A percentile compares a stretch with the other conserved stretches of the same genome.
Conservation (phyloP, 1,140 invertebrate species). For the Panagrolaimus sp. region DNA sequence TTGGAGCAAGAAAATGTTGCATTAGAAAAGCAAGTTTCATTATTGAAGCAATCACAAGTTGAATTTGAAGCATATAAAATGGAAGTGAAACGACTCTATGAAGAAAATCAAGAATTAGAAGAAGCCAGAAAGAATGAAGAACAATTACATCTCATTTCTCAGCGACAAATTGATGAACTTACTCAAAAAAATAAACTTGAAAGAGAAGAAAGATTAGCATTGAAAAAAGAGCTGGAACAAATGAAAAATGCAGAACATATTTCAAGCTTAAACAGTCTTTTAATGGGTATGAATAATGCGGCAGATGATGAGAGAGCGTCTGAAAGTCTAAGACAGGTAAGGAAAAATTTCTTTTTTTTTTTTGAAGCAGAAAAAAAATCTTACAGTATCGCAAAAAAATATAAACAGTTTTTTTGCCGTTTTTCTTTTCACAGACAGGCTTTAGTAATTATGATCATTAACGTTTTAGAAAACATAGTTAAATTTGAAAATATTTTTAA, state of each 20-base stretch:
- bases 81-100: constrained; percentile 72
- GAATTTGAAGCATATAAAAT: constrained; percentile 97
- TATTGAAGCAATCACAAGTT: constrained; percentile 66
- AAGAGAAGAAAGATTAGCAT: constrained; percentile 87
- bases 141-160: constrained; percentile 63
- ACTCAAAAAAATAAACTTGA: constrained; percentile 86
- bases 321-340: constrained; percentile 1
- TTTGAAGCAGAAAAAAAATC: too few species aligned
- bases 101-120: constrained; percentile 59
- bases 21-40: constrained; percentile 82
- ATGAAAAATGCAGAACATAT: constrained; percentile 82
- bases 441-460: too few species aligned
- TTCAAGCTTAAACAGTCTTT: constrained; percentile 81
- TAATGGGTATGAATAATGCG: constrained; percentile 65
- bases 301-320: background rate
- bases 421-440: too few species aligned
- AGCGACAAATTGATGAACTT: constrained; percentile 93
- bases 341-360: too few species aligned
- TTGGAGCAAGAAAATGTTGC: constrained; percentile 96
- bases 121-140: constrained; percentile 20
- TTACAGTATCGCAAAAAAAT: too few species aligned
- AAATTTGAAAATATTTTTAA: too few species aligned
- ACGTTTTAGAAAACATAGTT: too few species aligned
- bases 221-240: constrained; percentile 95
- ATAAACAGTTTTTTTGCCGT: too few species aligned